These are phyloP conservation scores for Gobio occitaniae DNA, from an alignment of 2,797 vertebrate genomes.

Conservation along the genomic window DNA sequence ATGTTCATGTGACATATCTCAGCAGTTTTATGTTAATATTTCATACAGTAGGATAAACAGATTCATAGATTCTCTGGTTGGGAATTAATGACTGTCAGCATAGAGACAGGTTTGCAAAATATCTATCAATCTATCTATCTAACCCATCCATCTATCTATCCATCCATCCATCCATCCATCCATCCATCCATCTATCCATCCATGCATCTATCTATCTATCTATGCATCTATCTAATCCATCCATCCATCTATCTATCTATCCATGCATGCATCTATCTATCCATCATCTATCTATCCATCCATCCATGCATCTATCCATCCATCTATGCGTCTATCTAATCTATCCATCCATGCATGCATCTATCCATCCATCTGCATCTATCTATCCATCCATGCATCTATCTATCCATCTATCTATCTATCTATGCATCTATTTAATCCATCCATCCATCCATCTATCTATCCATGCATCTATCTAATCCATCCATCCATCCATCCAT, in stretches of 20 bases:
- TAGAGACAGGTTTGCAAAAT: neutral
- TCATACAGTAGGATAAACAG: neutral
- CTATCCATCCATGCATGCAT: no score
- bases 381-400: neutral
- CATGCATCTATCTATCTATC: no score
- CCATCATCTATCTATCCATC: neutral
- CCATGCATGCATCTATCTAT: no score
- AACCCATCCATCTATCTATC: no score
- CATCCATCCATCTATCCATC: fast-evolving
- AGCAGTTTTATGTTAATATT: slow-evolving; percentile 16
- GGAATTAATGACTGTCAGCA: neutral
- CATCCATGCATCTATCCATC: neutral
- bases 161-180: neutral
- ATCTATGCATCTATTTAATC: no score
- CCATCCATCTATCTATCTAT: neutral
- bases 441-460: no score
- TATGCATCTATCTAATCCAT: neutral
- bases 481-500: no score
- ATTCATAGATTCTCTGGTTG: neutral
- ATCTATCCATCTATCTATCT: no score
- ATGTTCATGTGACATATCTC: slow-evolving; percentile 12
- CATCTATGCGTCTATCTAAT: neutral
- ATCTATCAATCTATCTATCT: no score
- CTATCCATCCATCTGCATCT: fast-evolving
- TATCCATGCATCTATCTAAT: fast-evolving